Evolutionary conservation across 2,797 vertebrate species (phyloP).

Genomic region (Cyclura pinguis): DNA sequence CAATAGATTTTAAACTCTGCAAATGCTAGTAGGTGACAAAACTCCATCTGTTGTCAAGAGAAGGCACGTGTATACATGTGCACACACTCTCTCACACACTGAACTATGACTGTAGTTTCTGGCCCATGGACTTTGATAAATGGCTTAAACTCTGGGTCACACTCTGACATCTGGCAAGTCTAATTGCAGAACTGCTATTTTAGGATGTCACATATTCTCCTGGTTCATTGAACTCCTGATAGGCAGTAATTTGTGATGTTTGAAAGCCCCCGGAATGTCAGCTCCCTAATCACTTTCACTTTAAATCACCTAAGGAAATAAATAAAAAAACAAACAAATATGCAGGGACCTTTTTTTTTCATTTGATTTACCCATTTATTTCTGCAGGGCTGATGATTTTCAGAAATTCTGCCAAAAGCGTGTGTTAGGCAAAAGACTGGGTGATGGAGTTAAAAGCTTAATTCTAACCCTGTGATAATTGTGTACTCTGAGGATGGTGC

Average conservation of each 20-base stretch:
- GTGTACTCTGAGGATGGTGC: not conserved
- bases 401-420: not conserved
- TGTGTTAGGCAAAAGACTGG: not conserved
- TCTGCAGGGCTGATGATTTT: not conserved
- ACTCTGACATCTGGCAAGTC: slow-evolving; percentile 41
- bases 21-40: not conserved
- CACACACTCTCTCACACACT: not conserved
- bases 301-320: not conserved
- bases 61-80: not conserved
- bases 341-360: not conserved
- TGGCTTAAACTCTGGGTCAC: not conserved
- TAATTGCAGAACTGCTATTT: slow-evolving; percentile 39
- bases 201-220: slow-evolving; percentile 37
- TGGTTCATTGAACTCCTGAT: slow-evolving; percentile 16
- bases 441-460: not conserved
- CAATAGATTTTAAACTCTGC: not conserved
- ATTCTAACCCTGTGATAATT: slow-evolving; percentile 7
- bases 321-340: not conserved
- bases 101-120: not conserved
- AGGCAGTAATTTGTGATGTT: slow-evolving; percentile 33
- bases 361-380: slow-evolving; percentile 7
- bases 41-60: not conserved
- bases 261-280: slow-evolving; percentile 31
- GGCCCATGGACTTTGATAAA: too few relatives aligned
- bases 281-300: slow-evolving; percentile 21